phyloP scores from a whole-genome alignment of 2,888 invertebrate species.

The Seira musarum region DNA sequence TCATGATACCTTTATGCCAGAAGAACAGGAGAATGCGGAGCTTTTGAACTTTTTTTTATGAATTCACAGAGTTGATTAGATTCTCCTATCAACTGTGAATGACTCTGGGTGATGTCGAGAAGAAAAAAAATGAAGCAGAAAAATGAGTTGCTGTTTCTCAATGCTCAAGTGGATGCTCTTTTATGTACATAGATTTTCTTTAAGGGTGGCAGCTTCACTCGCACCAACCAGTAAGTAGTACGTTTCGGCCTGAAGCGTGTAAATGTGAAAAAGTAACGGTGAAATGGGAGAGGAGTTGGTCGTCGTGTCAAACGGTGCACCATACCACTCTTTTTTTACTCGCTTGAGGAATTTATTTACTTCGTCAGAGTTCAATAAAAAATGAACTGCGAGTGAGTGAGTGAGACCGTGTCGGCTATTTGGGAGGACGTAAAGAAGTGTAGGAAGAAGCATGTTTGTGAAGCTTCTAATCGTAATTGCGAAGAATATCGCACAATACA shows the following conservation, averaged over 20 bases:
- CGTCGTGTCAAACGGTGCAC: slow-evolving; percentile 48
- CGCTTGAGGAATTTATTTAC: slow-evolving; percentile 12
- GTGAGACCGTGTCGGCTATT: neutral
- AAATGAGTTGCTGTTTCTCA: slow-evolving; percentile 26
- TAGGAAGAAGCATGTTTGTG: no score
- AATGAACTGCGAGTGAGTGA: slow-evolving; percentile 1
- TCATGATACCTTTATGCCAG: slow-evolving; percentile 3
- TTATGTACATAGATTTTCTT: neutral
- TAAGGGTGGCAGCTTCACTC: neutral
- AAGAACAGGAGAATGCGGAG: slow-evolving; percentile 2
- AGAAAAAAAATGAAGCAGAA: slow-evolving; percentile 17
- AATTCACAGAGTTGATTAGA: slow-evolving; percentile 17
- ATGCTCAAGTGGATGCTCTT: neutral
- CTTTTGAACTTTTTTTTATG: slow-evolving; percentile 31
- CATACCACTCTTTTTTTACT: slow-evolving; percentile 7
- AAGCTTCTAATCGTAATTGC: no score
- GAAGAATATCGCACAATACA: no score
- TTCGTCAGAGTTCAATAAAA: slow-evolving; percentile 15
- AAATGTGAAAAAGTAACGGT: slow-evolving; percentile 59
- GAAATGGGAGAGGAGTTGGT: slow-evolving; percentile 34
- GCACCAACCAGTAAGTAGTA: slow-evolving; percentile 6
- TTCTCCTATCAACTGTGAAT: slow-evolving; percentile 41
- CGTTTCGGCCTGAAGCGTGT: slow-evolving; percentile 45
- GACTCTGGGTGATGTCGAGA: slow-evolving; percentile 38
- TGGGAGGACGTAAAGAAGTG: slow-evolving; percentile 18